Percentiles rank a stretch among this genome's conserved stretches.
phyloP scores from a whole-genome alignment of 2,113 vertebrate species.

The Parotia lawesii region DNA sequence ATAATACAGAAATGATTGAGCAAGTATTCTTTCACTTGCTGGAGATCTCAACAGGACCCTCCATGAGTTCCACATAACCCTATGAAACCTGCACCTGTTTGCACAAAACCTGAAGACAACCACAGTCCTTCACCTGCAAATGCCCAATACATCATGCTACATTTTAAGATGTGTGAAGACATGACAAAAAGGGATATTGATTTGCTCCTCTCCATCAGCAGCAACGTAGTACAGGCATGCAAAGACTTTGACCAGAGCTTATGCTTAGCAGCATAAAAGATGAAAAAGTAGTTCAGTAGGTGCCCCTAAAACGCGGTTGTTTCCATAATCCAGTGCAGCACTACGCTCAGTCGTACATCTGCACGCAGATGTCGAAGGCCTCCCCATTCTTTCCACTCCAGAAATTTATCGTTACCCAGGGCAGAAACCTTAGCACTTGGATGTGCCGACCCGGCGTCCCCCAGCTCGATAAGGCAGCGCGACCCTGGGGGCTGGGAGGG shows the following conservation, averaged over 20 bases:
- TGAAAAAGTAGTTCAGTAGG: not conserved
- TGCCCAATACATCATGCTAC: not conserved
- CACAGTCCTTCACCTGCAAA: rapidly evolving
- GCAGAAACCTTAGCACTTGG: not conserved
- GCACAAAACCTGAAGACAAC: not conserved
- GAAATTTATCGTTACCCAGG: not conserved
- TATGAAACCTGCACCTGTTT: not conserved
- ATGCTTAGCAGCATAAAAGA: not conserved
- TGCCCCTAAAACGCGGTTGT: rapidly evolving
- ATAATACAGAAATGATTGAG: not conserved
- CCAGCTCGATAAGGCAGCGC: rapidly evolving
- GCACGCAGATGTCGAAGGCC: not conserved
- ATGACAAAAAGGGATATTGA: not conserved
- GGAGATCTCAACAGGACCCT: not conserved
- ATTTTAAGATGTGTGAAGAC: not conserved
- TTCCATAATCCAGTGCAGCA: not conserved
- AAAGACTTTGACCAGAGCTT: not conserved
- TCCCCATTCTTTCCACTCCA: too few relatives aligned
- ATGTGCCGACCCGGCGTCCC: constrained; percentile 9
- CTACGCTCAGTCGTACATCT: rapidly evolving
- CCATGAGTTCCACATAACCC: not conserved
- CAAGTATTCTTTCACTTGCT: not conserved
- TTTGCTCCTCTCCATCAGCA: not conserved
- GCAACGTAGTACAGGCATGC: rapidly evolving
- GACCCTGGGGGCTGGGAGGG: not conserved